Percentiles rank a stretch among this genome's conserved stretches.
Evolutionary conservation across 2,113 vertebrate genomes (phyloP).

Genomic region (Phylloscopus whistleri): DNA sequence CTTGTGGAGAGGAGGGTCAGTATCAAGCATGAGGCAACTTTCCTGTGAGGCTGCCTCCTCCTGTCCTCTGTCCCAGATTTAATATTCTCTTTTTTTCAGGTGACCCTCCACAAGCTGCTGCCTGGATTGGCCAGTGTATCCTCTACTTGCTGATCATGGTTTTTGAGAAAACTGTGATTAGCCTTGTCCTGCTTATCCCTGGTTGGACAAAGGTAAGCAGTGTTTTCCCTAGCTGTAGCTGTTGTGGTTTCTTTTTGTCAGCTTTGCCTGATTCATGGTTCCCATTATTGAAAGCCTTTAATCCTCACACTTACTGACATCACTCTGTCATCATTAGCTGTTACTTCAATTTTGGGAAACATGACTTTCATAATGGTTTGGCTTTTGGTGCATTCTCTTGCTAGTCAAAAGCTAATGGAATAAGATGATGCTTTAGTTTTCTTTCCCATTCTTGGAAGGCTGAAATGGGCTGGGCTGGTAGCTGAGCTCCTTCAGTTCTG

Average conservation of each 20-base stretch:
- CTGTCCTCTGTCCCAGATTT: background rate
- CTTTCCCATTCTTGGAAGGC: background rate
- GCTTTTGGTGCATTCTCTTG: background rate
- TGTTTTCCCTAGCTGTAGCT: background rate
- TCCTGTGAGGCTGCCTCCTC: background rate
- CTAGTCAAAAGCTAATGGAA: background rate
- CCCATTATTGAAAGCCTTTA: background rate
- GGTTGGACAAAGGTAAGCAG: slow-evolving; percentile 76
- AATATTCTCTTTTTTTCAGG: slow-evolving; percentile 41
- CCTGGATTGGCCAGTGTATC: slow-evolving; percentile 75
- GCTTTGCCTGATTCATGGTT: background rate
- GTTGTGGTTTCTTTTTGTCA: background rate
- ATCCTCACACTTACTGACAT: background rate
- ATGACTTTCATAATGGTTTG: background rate
- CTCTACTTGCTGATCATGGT: slow-evolving; percentile 80
- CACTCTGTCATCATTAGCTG: background rate
- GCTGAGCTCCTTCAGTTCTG: background rate
- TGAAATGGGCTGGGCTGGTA: background rate
- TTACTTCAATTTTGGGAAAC: background rate
- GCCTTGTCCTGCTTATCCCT: slow-evolving; percentile 75
- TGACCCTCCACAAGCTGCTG: slow-evolving; percentile 72
- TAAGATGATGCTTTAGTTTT: background rate
- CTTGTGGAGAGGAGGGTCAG: background rate
- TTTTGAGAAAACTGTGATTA: slow-evolving; percentile 77
- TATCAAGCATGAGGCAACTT: background rate